These are phyloP conservation scores for Acipenser transmontanus DNA, from an alignment of 2,797 vertebrate genomes.

Conservation along the genomic window DNA sequence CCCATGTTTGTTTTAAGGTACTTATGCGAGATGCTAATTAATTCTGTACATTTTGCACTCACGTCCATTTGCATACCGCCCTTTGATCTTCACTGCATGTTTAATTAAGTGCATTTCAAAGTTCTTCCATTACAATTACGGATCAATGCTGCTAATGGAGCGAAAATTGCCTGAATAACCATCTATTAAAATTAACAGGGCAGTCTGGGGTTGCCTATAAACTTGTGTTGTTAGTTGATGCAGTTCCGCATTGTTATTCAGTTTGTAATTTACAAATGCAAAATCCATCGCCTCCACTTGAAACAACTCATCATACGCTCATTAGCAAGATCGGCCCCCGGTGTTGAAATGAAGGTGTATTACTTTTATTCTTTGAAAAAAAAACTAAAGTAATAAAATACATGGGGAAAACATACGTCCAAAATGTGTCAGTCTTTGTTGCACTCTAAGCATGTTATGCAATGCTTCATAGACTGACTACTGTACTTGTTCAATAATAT, in stretches of 20 bases:
- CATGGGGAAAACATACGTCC: too few species aligned
- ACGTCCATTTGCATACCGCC: slow-evolving; percentile 53
- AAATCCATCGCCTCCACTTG: too few species aligned
- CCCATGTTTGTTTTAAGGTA: slow-evolving; percentile 50
- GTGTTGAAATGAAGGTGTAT: too few species aligned
- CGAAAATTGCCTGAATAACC: slow-evolving; percentile 52
- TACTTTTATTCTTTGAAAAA: too few species aligned
- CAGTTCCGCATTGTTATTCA: neutral
- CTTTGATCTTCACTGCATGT: slow-evolving; percentile 57
- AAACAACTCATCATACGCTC: too few species aligned
- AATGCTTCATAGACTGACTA: too few species aligned
- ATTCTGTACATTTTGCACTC: slow-evolving; percentile 65
- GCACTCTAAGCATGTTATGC: too few species aligned
- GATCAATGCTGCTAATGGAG: slow-evolving; percentile 64
- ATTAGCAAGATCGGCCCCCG: too few species aligned
- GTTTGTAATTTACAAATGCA: too few species aligned
- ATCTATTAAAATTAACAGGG: slow-evolving; percentile 37
- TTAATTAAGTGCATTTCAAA: slow-evolving; percentile 58
- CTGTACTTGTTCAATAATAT: too few species aligned
- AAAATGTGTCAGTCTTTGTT: too few species aligned
- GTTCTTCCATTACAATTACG: slow-evolving; percentile 50
- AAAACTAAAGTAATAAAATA: too few species aligned
- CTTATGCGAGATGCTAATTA: slow-evolving; percentile 56
- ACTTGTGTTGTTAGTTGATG: slow-evolving; percentile 7
- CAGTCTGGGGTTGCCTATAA: slow-evolving; percentile 25